Base-by-base conservation (phyloP, 1,140 invertebrate genomes). In the Drosophila arizonae region DNA sequence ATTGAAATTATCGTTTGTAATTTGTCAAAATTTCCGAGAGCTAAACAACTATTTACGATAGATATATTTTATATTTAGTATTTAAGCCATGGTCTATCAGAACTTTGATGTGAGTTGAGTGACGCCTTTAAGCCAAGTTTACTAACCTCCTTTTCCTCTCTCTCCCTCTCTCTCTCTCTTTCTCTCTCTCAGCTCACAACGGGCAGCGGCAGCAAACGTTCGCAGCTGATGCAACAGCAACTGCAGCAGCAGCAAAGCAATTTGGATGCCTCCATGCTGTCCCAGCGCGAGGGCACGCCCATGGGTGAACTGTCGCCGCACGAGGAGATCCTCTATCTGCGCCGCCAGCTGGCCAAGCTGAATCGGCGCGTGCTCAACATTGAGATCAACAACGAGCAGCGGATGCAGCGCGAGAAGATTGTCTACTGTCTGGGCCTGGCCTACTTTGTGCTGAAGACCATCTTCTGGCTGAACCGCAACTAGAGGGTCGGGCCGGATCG, bases 341-440 rank as follows among this genome's bases (percentile, higher is more conserved):
- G 96, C 55, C 93, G 96, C 45, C 96, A 97, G 92, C 94, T 97
- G 80, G 96, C 95, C 4, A 96, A 97, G 90, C 89, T 97, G 41
- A 97, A 97, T 91, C 93, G 96, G n/a, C 94, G 97, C 43, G 94
- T 98, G 2, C 95, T 97, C 93, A 94, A 95, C 17, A 94, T 97
- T 55, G 97, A 98, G 92, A 93, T 96, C 58, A 96, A 97, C 77
- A 95, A 95, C 77, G 92, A 95, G 48, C 95, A 96, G 85, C 93
- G 96, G 48, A 94, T 96, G 82, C 96, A 97, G 91, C 94, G 95
- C 77, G 96, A 97, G 84, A 96, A 97, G 90, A 94, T 97, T 80
- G 92, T 97, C 75, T 96, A 96, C 91, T 95, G 95, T 65, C 92
- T 96, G 73, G 96, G 96, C 15, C 93, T 97, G 80, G 94, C 96